phyloP scores from a whole-genome alignment of 2,113 vertebrate species.

The Gyps fulvus region DNA sequence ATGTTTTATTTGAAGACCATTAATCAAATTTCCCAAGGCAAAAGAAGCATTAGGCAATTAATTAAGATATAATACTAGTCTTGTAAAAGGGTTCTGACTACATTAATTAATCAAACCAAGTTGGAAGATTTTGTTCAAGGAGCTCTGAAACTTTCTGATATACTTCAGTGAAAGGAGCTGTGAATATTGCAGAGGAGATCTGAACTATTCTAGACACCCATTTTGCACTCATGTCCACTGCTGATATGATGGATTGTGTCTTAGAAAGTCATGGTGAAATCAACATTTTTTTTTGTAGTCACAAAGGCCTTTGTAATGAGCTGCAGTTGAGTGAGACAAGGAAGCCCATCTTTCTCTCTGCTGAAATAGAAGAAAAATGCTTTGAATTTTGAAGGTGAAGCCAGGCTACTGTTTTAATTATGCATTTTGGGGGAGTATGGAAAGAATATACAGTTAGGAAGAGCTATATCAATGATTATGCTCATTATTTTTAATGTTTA shows the following conservation, averaged over 20 bases:
- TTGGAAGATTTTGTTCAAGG: background rate
- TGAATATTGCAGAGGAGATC: background rate
- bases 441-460: background rate
- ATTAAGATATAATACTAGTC: background rate
- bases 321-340: background rate
- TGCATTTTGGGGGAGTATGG: background rate
- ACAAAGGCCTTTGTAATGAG: background rate
- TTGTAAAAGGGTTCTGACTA: background rate
- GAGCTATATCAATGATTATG: background rate
- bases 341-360: background rate
- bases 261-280: background rate
- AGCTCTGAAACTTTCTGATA: background rate
- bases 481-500: background rate
- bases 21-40: constrained; percentile 44
- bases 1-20: constrained; percentile 6
- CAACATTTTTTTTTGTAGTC: background rate
- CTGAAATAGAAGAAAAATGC: background rate
- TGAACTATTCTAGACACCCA: background rate
- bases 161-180: background rate
- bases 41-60: constrained; percentile 21
- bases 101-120: constrained; percentile 25
- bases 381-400: background rate
- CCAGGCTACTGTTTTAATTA: background rate
- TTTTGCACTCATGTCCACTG: background rate
- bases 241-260: background rate